These are phyloP conservation scores for Ornithoptera alexandrae DNA, from an alignment of 2,888 invertebrate species.

Conservation along the genomic window DNA sequence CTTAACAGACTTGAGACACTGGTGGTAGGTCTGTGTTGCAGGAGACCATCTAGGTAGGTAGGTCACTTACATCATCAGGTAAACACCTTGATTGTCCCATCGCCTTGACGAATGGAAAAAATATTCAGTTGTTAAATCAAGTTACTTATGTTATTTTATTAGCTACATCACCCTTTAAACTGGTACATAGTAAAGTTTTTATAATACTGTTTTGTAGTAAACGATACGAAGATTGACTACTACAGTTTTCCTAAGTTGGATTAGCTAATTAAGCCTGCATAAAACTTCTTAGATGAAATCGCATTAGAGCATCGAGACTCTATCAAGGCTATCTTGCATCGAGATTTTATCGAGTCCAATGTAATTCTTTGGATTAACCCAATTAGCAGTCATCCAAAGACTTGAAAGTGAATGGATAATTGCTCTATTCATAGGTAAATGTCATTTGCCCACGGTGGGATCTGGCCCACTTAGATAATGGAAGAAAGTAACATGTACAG, in stretches of 20 bases:
- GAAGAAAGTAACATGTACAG: constrained; percentile 15
- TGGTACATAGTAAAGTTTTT: too few species aligned
- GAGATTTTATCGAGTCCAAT: not conserved
- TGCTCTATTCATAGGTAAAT: constrained; percentile 25
- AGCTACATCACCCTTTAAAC: too few species aligned
- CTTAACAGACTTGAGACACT: too few species aligned
- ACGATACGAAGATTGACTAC: too few species aligned
- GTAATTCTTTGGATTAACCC: constrained; percentile 14
- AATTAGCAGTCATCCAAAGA: not conserved
- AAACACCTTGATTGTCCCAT: too few species aligned
- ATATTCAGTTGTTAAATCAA: too few species aligned
- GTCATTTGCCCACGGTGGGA: constrained; percentile 22
- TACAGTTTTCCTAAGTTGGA: not conserved
- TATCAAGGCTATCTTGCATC: not conserved
- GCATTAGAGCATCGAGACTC: not conserved
- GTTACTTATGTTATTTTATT: too few species aligned
- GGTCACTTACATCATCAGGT: too few species aligned
- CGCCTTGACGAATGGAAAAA: too few species aligned
- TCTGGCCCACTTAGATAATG: constrained; percentile 22
- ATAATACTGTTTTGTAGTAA: too few species aligned
- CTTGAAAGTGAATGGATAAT: constrained; percentile 25
- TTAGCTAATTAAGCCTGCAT: not conserved
- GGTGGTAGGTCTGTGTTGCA: too few species aligned
- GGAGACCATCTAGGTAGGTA: too few species aligned
- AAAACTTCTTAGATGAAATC: not conserved